Base-by-base conservation (phyloP, 2,113 vertebrate genomes). In the Melospiza melodia region DNA sequence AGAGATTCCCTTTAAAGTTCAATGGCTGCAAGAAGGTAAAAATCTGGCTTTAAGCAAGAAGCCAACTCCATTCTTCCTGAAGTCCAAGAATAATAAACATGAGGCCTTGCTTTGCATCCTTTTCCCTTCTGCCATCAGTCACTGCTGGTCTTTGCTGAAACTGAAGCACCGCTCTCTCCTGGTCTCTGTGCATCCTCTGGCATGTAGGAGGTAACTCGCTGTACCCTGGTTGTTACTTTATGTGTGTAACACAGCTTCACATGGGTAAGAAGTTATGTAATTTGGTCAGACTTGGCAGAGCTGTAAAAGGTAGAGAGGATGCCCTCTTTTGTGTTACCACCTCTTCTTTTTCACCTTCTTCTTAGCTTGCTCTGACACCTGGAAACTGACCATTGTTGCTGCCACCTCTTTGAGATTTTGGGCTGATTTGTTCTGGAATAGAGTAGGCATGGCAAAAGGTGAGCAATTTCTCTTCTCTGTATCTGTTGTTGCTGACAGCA, bases 261-360 rank as follows among this genome's bases (percentile, higher is more conserved):
- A 9, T 9, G 21, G 0, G 0, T 52, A 57, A 76, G 44, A 55
- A 79, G 20, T 1, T 5, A 57, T 39, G 41, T 12, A 15, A 79
- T 43, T 76, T 81, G 67, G 37, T 62, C n/a, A 62, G 67, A 62
- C 15, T 69, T 25, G 16, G 54, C 83, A 80, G 31, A 80, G 20
- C 13, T 58, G 19, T 41, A 33, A 41, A 18, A 35, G 8, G 33
- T 63, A 30, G 12, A 37, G 61, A 79, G 31, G 5, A n/a, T 73
- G 54, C 37, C 62, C 8, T 6, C n/a, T 83, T 27, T 18, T 33
- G 19, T 0, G 0, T 57, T 65, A 49, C 2, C 20, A 43, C 20
- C 16, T 80, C 30, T 71, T 19, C 20, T 58, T 39, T 89, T 73
- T 49, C 63, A 73, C 21, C 0, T 0, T 21, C 17, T 33, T 68